Evolutionary conservation across 2,113 vertebrate genomes (phyloP).

Genomic region (Microtus oregoni): DNA sequence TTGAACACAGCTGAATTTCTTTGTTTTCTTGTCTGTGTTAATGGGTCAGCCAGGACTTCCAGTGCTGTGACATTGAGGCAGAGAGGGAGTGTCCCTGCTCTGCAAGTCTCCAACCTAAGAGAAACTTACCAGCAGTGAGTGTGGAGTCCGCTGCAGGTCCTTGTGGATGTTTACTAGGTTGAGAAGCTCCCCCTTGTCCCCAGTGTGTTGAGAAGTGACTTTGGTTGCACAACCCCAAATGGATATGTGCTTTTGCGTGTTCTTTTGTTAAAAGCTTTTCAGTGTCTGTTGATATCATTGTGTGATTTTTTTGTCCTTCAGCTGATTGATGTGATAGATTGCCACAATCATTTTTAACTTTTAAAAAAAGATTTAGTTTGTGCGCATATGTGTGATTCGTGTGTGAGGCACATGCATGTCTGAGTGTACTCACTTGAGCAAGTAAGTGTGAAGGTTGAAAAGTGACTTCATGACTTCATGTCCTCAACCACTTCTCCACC

Average conservation of each 20-base stretch:
- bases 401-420: background rate
- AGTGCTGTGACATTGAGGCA: background rate
- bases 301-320: background rate
- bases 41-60: background rate
- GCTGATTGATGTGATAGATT: background rate
- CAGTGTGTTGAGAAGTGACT: background rate
- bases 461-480: background rate
- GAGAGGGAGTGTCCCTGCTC: background rate
- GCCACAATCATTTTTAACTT: background rate
- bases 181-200: background rate
- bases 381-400: too few species aligned
- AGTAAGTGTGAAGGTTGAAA: background rate
- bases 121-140: background rate
- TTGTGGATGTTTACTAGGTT: background rate
- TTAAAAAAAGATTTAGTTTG: background rate
- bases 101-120: background rate
- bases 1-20: background rate
- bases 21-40: background rate
- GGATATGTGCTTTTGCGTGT: background rate
- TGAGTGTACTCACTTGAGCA: background rate
- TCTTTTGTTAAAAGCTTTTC: background rate
- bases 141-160: background rate
- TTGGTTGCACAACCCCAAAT: background rate
- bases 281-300: background rate
- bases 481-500: background rate